A percentile compares a stretch with the other conserved stretches of the same genome.
Evolutionary conservation across 2,113 vertebrate species (phyloP).

Genomic region (Salminus brasiliensis): DNA sequence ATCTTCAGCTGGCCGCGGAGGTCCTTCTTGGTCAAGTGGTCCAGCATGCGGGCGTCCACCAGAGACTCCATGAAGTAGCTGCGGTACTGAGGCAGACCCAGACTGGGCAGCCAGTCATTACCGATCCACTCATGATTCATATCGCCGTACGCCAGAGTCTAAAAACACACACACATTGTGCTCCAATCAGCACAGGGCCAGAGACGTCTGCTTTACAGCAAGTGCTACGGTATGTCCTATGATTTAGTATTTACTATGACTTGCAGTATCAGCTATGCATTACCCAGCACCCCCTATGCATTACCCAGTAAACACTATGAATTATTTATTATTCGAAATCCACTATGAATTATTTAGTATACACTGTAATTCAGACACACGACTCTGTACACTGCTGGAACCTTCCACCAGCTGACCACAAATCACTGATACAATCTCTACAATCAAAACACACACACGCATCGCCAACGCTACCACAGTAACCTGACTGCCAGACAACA

Average conservation of each 20-base stretch:
- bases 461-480: not conserved
- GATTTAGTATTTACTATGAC: too few relatives aligned
- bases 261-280: too few relatives aligned
- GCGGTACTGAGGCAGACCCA: constrained; percentile 95
- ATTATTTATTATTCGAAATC: too few relatives aligned
- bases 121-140: constrained; percentile 99
- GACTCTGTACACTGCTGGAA: too few relatives aligned
- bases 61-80: constrained; percentile 99
- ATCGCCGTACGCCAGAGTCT: constrained; percentile 96
- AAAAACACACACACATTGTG: constrained; percentile 29
- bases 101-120: constrained; percentile 94
- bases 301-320: too few relatives aligned
- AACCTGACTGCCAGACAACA: not conserved
- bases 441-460: too few relatives aligned
- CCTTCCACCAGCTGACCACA: too few relatives aligned
- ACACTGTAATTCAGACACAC: too few relatives aligned
- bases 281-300: too few relatives aligned
- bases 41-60: constrained; percentile 97
- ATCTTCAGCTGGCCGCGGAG: constrained; percentile 95
- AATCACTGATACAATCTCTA: not conserved
- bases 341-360: too few relatives aligned
- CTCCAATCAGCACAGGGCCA: not conserved
- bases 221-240: too few relatives aligned
- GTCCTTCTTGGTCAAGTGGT: constrained; percentile 98
- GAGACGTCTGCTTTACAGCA: too few relatives aligned